Evolutionary conservation across 92 coral and sea anemone species (phyloP).

Genomic region (Epizoanthus fatuus): DNA sequence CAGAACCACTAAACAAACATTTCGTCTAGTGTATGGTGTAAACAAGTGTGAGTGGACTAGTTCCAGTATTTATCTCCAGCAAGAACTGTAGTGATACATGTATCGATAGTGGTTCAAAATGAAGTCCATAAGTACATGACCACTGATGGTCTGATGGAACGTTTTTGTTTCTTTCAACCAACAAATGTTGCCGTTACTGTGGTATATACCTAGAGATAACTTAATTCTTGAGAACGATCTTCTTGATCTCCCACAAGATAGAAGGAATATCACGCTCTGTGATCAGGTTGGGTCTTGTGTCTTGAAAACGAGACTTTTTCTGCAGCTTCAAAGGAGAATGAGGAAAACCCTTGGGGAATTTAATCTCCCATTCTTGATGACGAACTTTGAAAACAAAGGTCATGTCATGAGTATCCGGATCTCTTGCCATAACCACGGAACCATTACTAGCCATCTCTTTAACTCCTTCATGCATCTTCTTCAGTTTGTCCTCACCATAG

Average conservation of each 20-base stretch:
- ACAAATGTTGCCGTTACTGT: no score
- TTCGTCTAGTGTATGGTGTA: no score
- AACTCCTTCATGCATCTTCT: slow-evolving; percentile 31
- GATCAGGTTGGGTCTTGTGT: neutral
- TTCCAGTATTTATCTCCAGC: no score
- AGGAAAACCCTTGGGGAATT: slow-evolving; percentile 51
- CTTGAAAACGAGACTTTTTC: neutral
- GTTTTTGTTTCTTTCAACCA: no score
- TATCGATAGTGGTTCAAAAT: no score
- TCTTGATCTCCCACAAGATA: neutral
- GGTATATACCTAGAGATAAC: no score
- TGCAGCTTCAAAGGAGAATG: slow-evolving; percentile 10
- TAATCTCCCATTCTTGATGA: slow-evolving; percentile 38
- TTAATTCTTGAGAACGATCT: neutral
- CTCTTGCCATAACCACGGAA: slow-evolving; percentile 39
- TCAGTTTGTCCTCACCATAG: slow-evolving; percentile 39
- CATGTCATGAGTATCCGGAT: slow-evolving; percentile 40
- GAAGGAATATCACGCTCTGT: neutral
- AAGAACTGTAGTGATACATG: no score
- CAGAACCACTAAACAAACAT: no score
- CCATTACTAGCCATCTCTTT: slow-evolving; percentile 4
- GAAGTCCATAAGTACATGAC: no score
- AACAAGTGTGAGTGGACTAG: no score
- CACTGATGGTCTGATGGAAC: no score
- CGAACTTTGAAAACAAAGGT: slow-evolving; percentile 21